These are phyloP conservation scores for Leucophenga maculata DNA, from an alignment of 2,888 invertebrate species.

Conservation along the genomic window DNA sequence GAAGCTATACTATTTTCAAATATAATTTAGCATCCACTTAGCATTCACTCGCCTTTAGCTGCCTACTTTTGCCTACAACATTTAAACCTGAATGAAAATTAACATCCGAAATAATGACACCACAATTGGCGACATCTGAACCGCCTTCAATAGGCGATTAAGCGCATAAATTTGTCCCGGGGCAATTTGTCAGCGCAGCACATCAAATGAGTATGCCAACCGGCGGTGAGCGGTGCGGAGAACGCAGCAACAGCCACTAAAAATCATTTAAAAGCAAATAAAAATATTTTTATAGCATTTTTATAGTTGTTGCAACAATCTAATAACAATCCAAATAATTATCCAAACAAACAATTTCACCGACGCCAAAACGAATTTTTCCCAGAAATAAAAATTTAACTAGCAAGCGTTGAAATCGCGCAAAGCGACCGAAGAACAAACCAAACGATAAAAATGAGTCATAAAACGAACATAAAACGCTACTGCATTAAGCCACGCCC, in stretches of 20 bases:
- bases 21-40: too few species aligned
- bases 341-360: slow-evolving; percentile 63
- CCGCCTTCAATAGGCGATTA: slow-evolving; percentile 48
- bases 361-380: slow-evolving; percentile 56
- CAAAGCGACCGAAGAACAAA: slow-evolving; percentile 42
- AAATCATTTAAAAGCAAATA: slow-evolving; percentile 66
- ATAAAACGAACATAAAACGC: slow-evolving; percentile 62
- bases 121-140: slow-evolving; percentile 35
- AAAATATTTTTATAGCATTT: slow-evolving; percentile 64
- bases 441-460: slow-evolving; percentile 58
- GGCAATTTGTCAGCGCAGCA: slow-evolving; percentile 55
- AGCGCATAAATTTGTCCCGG: slow-evolving; percentile 52
- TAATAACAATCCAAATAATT: slow-evolving; percentile 69
- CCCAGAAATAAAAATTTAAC: slow-evolving; percentile 13
- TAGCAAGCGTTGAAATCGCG: background rate
- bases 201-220: background rate
- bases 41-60: too few species aligned
- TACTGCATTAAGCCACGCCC: slow-evolving; percentile 66
- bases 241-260: slow-evolving; percentile 42
- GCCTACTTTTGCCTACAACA: too few species aligned
- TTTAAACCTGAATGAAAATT: too few species aligned
- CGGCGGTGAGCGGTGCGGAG: background rate
- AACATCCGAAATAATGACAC: background rate
- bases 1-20: too few species aligned
- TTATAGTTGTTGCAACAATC: slow-evolving; percentile 69